These are phyloP conservation scores for Turdus rufiventris DNA, from an alignment of 2,113 vertebrate species.

Conservation along the genomic window DNA sequence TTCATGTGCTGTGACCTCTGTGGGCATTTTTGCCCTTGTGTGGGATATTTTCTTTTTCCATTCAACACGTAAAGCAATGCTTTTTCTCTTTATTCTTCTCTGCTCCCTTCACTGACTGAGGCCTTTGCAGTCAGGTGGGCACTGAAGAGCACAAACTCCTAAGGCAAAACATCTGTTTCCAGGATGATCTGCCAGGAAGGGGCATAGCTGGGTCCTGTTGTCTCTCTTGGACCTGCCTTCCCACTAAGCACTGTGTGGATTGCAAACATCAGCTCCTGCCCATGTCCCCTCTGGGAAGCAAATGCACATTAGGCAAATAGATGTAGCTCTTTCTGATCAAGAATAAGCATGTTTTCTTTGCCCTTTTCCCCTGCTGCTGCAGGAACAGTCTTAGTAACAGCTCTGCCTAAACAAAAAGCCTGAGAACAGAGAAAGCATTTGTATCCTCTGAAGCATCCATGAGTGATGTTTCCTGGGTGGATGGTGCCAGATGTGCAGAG, in stretches of 20 bases:
- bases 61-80: background rate
- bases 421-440: background rate
- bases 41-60: background rate
- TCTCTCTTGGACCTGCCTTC: background rate
- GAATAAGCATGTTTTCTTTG: background rate
- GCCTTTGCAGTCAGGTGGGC: background rate
- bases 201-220: background rate
- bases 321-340: background rate
- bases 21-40: background rate
- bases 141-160: background rate
- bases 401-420: background rate
- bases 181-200: background rate
- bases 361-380: background rate
- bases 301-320: background rate
- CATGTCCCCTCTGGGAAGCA: background rate
- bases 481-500: background rate
- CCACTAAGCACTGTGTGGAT: background rate
- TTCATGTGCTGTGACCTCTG: background rate
- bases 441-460: background rate
- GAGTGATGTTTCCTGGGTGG: background rate
- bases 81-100: background rate
- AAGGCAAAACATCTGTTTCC: slow-evolving; percentile 35
- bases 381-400: background rate
- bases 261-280: background rate
- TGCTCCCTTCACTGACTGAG: background rate